Conservation (phyloP, 1,140 invertebrate species). For the Procambarus virginalis region DNA sequence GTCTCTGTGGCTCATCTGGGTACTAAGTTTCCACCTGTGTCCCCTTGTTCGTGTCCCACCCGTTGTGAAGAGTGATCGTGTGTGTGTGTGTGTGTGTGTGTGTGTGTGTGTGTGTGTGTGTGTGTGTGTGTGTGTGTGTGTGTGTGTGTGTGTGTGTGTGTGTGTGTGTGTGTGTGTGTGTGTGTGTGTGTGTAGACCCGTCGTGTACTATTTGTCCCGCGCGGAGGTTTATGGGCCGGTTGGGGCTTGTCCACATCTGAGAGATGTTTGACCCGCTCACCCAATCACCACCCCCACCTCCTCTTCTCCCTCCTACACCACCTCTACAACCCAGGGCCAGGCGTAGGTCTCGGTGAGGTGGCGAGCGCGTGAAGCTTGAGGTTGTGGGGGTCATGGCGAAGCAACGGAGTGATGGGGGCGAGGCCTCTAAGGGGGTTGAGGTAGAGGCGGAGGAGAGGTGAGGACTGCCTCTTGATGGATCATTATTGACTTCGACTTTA, state of each 20-base stretch:
- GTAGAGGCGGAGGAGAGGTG: background rate
- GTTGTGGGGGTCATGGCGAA: background rate
- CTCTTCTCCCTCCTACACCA: background rate
- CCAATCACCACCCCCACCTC: background rate
- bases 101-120: no score
- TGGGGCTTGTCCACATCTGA: background rate
- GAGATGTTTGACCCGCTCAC: background rate
- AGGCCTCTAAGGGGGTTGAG: no score
- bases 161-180: no score
- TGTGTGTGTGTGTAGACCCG: background rate
- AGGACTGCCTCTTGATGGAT: background rate
- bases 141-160: no score
- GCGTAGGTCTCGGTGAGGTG: no score
- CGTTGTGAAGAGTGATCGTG: no score
- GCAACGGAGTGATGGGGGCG: background rate
- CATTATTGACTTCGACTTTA: conserved; percentile 27
- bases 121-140: no score
- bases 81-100: no score
- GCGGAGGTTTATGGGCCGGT: conserved; percentile 9
- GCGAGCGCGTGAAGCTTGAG: background rate
- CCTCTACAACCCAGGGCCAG: no score
- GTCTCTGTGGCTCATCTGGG: no score
- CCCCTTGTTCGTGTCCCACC: no score
- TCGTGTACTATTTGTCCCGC: conserved; percentile 23
- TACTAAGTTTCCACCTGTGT: no score